Percentiles rank a stretch among this genome's conserved stretches.
These are phyloP conservation scores for Lemur catta DNA, from an alignment of 2,797 vertebrate genomes.

Conservation along the genomic window DNA sequence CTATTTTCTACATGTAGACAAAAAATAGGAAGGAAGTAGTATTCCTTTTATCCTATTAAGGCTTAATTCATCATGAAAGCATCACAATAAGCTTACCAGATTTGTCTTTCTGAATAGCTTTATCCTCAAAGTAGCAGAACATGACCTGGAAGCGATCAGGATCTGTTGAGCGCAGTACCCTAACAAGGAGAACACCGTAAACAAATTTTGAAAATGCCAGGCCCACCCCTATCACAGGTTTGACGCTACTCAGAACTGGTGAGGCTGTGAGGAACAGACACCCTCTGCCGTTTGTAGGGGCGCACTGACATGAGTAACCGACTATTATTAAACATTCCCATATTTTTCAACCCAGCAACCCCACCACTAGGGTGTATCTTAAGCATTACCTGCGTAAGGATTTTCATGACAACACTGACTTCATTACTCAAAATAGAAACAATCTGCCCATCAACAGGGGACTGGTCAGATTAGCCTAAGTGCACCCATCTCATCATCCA, in stretches of 20 bases:
- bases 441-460: not conserved
- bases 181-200: constrained; percentile 69
- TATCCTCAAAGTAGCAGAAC: constrained; percentile 98
- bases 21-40: not conserved
- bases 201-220: not conserved
- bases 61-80: not conserved
- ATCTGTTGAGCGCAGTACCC: constrained; percentile 92
- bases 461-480: not conserved
- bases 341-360: not conserved
- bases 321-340: not conserved
- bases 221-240: not conserved
- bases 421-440: not conserved
- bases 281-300: not conserved
- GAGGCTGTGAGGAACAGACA: not conserved
- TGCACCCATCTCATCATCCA: not conserved
- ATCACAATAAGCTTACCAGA: constrained; percentile 87
- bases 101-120: constrained; percentile 98
- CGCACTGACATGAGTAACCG: not conserved
- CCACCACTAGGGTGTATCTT: not conserved
- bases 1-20: not conserved
- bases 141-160: constrained; percentile 98
- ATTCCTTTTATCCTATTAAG: constrained; percentile 4
- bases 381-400: not conserved
- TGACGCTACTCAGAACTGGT: not conserved
- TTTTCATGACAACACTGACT: not conserved